Evolutionary conservation across 2,113 vertebrate genomes (phyloP).

Genomic region (Tinamus guttatus): DNA sequence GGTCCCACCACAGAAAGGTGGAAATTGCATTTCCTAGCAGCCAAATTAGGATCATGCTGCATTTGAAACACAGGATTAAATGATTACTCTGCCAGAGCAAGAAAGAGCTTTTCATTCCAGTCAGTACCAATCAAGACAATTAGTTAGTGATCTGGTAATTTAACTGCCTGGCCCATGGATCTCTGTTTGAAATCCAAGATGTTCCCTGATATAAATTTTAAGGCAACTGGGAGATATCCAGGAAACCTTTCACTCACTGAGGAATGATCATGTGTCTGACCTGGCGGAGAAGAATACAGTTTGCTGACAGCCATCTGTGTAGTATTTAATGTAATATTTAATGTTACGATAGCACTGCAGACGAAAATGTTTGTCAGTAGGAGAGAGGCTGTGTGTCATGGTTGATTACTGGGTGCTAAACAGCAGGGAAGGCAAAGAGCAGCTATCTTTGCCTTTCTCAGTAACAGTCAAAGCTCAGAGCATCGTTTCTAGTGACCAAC

Average conservation of each 20-base stretch:
- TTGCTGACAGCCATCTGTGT: background rate
- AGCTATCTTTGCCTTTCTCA: background rate
- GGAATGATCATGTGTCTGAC: background rate
- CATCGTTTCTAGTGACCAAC: background rate
- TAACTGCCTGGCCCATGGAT: accelerated
- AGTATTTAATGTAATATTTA: background rate
- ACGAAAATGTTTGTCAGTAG: slow-evolving; percentile 15
- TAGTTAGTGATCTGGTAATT: background rate
- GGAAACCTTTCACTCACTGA: background rate
- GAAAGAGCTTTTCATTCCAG: background rate
- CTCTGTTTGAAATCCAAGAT: background rate
- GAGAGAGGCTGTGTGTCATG: background rate
- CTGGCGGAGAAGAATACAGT: background rate
- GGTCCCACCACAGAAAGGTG: accelerated
- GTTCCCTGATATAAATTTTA: background rate
- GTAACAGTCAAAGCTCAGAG: background rate
- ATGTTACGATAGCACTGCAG: background rate
- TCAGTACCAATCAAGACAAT: background rate
- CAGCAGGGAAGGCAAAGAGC: background rate
- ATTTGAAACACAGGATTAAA: accelerated
- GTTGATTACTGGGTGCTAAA: background rate
- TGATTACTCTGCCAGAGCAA: too few relatives aligned
- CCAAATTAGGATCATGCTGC: accelerated
- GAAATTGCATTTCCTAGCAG: background rate
- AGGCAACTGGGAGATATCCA: background rate